Evolutionary conservation across 2,113 vertebrate species (phyloP).

Genomic region (Gracilinanus agilis): DNA sequence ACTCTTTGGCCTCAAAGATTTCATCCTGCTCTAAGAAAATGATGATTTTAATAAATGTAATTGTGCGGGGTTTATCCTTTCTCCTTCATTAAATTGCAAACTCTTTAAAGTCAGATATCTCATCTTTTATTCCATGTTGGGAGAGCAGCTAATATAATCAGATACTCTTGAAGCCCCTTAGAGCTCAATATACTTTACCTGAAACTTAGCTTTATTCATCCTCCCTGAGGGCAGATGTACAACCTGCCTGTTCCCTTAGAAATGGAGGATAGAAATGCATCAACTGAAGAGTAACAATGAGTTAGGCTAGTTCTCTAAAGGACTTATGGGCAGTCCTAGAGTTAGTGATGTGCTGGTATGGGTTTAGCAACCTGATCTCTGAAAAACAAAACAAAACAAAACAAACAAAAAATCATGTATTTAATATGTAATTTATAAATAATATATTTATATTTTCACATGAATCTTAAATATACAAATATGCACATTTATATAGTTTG

Average conservation of each 20-base stretch:
- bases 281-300: neutral
- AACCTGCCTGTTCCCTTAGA: neutral
- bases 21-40: neutral
- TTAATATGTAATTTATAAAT: neutral
- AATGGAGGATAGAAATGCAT: neutral
- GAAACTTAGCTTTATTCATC: neutral
- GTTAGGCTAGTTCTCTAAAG: neutral
- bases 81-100: conserved; percentile 24
- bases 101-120: neutral
- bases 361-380: neutral
- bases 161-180: neutral
- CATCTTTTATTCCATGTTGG: neutral
- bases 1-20: neutral
- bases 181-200: neutral
- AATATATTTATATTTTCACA: neutral
- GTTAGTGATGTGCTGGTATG: neutral
- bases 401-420: neutral
- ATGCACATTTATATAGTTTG: no score
- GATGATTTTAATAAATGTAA: neutral
- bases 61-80: neutral
- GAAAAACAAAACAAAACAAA: no score
- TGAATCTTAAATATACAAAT: no score
- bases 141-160: neutral
- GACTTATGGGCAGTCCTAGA: neutral
- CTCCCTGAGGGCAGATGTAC: neutral